Base-by-base conservation (phyloP, 2,888 invertebrate species). In the Rhagium mordax region DNA sequence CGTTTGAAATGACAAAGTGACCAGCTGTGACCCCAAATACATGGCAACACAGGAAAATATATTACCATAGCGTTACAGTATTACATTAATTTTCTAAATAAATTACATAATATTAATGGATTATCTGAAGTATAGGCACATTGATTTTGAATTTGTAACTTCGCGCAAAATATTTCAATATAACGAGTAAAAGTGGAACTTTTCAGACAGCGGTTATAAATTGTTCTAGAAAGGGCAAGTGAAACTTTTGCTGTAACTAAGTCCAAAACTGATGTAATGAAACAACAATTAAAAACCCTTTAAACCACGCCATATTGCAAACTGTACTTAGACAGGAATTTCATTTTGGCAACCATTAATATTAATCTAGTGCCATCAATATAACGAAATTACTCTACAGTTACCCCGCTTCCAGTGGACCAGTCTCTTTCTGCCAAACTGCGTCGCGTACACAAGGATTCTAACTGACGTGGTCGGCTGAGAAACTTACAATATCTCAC, bases 341-440 rank as follows among this genome's bases (percentile, higher is more conserved):
- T 86, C 85, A 86, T 86, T 86, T 85, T 82, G 84, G 82, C 83
- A 84, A 85, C 85, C 86, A 86, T 86, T 86, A 86, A 86, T 86
- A 86, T 86, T 85, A 86, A 86, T 86, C 85, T 86, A 85, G 85
- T 86, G 85, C 85, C 86, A 86, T 86, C 86, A 86, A 86, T 86
- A 86, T 85, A 84, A 85, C 85, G 83, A 85, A 86, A 86, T 86
- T 86, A 84, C 85, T 84, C 77, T 76, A 77, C 70, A 75, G 77
- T 79, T 79, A 73, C 79, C 79, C 74, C 74, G 72, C 68, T 59
- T 69, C 47, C 41, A 74, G 70, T 68, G 47, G 67, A 69, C 51
- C 70, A 70, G 47, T 41, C 15, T 3, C 7, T 0, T 16, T 27
- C 3, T 51, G 27, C 16, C 2, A 7, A 8, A 13, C 51, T 27